These are phyloP conservation scores for Xylota sylvarum DNA, from an alignment of 2,888 invertebrate species.

Conservation along the genomic window DNA sequence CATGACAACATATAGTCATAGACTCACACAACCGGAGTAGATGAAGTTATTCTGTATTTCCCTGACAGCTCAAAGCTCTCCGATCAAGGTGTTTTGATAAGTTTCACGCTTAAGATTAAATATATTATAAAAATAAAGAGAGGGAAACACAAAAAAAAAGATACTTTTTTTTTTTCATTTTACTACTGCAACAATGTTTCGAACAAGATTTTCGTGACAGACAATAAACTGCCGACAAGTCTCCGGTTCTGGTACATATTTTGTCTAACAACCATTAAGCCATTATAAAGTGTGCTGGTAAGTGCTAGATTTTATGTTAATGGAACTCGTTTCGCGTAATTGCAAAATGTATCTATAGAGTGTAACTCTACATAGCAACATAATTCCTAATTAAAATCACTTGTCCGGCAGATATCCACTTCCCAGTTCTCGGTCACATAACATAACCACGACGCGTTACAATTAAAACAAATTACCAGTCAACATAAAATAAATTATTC, in stretches of 20 bases:
- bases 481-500: slow-evolving; percentile 60
- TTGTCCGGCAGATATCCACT: slow-evolving; percentile 39
- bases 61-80: slow-evolving; percentile 67
- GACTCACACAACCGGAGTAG: slow-evolving; percentile 17
- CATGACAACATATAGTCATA: slow-evolving; percentile 35
- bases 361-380: slow-evolving; percentile 46
- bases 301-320: slow-evolving; percentile 74
- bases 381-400: slow-evolving; percentile 64
- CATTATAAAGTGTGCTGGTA: slow-evolving; percentile 64
- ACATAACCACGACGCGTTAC: slow-evolving; percentile 15
- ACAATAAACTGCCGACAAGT: slow-evolving; percentile 34
- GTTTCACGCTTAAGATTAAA: slow-evolving; percentile 67
- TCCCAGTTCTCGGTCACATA: neutral
- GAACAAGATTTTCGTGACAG: slow-evolving; percentile 75
- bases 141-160: neutral
- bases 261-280: slow-evolving; percentile 67
- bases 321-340: slow-evolving; percentile 73
- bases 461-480: slow-evolving; percentile 58
- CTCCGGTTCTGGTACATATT: slow-evolving; percentile 50
- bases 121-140: neutral
- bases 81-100: slow-evolving; percentile 75
- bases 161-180: slow-evolving; percentile 1
- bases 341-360: slow-evolving; percentile 33
- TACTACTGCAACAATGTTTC: slow-evolving; percentile 55
- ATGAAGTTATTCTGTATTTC: slow-evolving; percentile 66